phyloP scores from a whole-genome alignment of 2,797 vertebrate genomes.

The Aldrovandia affinis region DNA sequence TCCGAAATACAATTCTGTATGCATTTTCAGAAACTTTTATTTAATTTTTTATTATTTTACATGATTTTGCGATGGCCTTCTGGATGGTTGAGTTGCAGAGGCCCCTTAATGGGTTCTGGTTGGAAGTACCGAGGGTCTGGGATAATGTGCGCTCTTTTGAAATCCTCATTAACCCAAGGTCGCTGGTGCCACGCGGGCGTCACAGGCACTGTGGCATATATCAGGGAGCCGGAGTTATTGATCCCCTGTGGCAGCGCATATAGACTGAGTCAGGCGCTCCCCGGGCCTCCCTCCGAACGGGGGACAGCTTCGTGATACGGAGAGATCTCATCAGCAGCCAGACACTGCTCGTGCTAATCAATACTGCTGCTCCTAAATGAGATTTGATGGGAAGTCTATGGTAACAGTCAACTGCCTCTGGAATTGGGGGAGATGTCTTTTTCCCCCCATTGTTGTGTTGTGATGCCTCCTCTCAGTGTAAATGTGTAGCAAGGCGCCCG shows the following conservation, averaged over 20 bases:
- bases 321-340: slow-evolving; percentile 6
- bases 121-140: not conserved
- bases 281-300: not conserved
- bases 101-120: not conserved
- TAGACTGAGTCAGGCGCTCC: slow-evolving; percentile 18
- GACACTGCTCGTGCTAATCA: not conserved
- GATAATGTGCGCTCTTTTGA: slow-evolving; percentile 13
- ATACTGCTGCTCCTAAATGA: slow-evolving; percentile 17
- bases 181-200: slow-evolving; percentile 5
- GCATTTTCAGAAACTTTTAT: too few species aligned
- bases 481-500: not conserved
- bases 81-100: not conserved
- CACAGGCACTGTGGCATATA: slow-evolving; percentile 20
- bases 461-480: not conserved
- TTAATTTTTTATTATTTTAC: not conserved
- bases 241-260: slow-evolving; percentile 24
- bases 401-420: slow-evolving; percentile 2
- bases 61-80: not conserved
- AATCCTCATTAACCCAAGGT: slow-evolving; percentile 30
- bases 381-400: slow-evolving; percentile 30
- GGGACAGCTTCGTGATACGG: slow-evolving; percentile 8
- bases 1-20: not conserved
- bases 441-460: not conserved
- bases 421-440: not conserved
- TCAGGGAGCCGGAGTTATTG: slow-evolving; percentile 24